Percentiles rank a stretch among this genome's conserved stretches.
phyloP scores from a whole-genome alignment of 1,140 invertebrate genomes.

The Orussus abietinus region DNA sequence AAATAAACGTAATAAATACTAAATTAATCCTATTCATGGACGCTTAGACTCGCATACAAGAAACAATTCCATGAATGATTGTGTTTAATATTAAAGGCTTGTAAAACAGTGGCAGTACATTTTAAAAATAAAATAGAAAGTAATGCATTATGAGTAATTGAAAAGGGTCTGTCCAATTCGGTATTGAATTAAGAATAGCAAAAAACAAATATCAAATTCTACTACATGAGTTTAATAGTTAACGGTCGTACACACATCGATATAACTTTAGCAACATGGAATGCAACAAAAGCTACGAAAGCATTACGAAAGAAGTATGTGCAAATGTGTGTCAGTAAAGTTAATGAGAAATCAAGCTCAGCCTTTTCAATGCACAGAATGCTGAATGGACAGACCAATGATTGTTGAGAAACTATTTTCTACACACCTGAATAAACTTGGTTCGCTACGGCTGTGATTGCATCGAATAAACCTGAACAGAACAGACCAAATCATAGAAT shows the following conservation, averaged over 20 bases:
- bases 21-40: slow-evolving; percentile 11
- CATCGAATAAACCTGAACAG: slow-evolving; percentile 58
- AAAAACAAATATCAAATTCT: slow-evolving; percentile 4
- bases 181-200: slow-evolving; percentile 31
- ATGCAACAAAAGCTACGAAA: slow-evolving; percentile 4
- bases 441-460: slow-evolving; percentile 55
- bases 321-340: too few relatives aligned
- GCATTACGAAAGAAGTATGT: slow-evolving; percentile 5
- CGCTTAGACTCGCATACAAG: too few relatives aligned
- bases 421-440: slow-evolving; percentile 65
- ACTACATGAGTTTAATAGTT: slow-evolving; percentile 5
- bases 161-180: slow-evolving; percentile 47
- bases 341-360: too few relatives aligned
- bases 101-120: slow-evolving; percentile 10
- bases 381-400: slow-evolving; percentile 48
- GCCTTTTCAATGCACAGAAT: slow-evolving; percentile 25
- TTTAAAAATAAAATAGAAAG: slow-evolving; percentile 15
- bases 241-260: slow-evolving; percentile 4
- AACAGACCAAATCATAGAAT: slow-evolving; percentile 54
- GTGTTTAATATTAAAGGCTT: slow-evolving; percentile 1
- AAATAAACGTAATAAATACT: slow-evolving; percentile 9
- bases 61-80: slow-evolving; percentile 26
- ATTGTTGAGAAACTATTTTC: slow-evolving; percentile 23
- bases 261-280: background rate
- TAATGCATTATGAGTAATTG: too few relatives aligned